Evolutionary conservation across 1,140 invertebrate genomes (phyloP).

Genomic region (Luehdorfia chinensis): DNA sequence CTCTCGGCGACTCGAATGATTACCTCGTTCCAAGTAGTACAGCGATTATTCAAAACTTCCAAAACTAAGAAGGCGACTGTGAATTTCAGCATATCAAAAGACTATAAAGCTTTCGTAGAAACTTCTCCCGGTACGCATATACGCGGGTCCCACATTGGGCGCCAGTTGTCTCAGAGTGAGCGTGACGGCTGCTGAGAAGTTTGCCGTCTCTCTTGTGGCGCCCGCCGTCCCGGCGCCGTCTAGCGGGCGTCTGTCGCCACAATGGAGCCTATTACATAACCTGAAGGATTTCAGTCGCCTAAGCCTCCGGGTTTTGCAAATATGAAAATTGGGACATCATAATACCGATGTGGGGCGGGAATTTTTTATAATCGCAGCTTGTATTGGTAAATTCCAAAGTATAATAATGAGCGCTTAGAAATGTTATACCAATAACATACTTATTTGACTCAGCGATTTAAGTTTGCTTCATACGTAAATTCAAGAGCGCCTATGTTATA

Average conservation of each 20-base stretch:
- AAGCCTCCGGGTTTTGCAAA: slow-evolving; percentile 23
- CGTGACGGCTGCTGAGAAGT: slow-evolving; percentile 16
- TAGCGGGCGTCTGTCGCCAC: slow-evolving; percentile 36
- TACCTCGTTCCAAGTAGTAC: neutral
- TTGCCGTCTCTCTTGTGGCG: slow-evolving; percentile 29
- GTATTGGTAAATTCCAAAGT: neutral
- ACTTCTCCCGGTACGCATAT: neutral
- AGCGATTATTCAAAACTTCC: slow-evolving; percentile 19
- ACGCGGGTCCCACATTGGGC: slow-evolving; percentile 30
- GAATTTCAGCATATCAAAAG: slow-evolving; percentile 36
- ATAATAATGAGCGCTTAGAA: neutral
- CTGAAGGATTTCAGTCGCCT: slow-evolving; percentile 16
- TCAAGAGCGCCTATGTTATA: too few species aligned
- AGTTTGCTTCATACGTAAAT: too few species aligned
- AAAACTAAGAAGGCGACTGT: slow-evolving; percentile 25
- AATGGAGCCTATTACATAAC: slow-evolving; percentile 45
- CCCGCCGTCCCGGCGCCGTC: slow-evolving; percentile 44
- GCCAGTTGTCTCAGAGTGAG: slow-evolving; percentile 33
- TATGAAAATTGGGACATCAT: slow-evolving; percentile 16
- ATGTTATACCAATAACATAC: too few species aligned
- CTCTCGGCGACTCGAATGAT: neutral
- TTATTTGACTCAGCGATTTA: too few species aligned
- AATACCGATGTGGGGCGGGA: slow-evolving; percentile 9
- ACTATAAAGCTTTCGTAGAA: slow-evolving; percentile 22
- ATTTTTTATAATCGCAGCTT: slow-evolving; percentile 6